Evolutionary conservation across 2,113 vertebrate species (phyloP).

Genomic region (Bambusicola thoracicus): DNA sequence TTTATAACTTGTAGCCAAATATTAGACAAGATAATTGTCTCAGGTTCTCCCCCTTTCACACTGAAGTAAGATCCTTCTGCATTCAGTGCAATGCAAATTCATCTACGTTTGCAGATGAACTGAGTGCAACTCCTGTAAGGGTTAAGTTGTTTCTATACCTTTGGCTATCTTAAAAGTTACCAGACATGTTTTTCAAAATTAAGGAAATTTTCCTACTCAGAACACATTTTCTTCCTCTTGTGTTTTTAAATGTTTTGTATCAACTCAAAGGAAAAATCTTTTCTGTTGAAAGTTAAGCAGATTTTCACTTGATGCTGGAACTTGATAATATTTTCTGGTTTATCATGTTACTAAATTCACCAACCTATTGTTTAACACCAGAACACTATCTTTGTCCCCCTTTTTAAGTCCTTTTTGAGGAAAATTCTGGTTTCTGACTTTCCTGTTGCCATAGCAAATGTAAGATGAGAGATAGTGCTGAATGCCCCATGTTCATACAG

Average conservation of each 20-base stretch:
- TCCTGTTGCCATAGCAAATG: background rate
- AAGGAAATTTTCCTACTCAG: background rate
- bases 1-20: slow-evolving; percentile 15
- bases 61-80: slow-evolving; percentile 14
- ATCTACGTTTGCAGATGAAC: background rate
- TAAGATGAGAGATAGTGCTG: background rate
- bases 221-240: background rate
- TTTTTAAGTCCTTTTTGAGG: background rate
- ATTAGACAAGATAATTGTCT: background rate
- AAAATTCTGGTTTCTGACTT: background rate
- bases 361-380: rapidly evolving
- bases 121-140: background rate
- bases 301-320: background rate
- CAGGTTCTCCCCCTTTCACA: background rate
- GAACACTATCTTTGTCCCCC: background rate
- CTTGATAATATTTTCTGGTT: background rate
- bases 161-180: background rate
- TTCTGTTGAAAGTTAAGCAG: background rate
- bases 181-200: background rate
- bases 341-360: background rate
- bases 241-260: background rate
- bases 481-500: background rate
- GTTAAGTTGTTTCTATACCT: background rate
- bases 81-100: background rate
- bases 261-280: background rate